phyloP scores from a whole-genome alignment of 2,888 invertebrate species.

The Lasioglossum lativentre region DNA sequence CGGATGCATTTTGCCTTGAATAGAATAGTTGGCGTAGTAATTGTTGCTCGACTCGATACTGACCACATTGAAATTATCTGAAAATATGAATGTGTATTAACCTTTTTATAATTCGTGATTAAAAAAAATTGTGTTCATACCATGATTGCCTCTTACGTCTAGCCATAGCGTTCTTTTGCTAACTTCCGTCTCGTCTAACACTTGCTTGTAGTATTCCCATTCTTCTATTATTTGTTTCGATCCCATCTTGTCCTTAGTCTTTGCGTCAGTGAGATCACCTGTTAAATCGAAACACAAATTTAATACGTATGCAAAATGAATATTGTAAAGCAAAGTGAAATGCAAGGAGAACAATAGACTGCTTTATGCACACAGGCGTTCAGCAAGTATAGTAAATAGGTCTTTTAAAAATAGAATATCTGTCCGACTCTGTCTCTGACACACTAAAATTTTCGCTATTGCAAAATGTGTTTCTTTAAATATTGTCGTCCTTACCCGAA shows the following conservation, averaged over 20 bases:
- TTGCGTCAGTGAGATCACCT: constrained; percentile 95
- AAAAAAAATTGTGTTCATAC: constrained; percentile 84
- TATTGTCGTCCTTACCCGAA: constrained; percentile 87
- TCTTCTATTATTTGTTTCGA: constrained; percentile 93
- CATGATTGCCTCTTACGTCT: constrained; percentile 97
- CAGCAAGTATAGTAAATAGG: not conserved
- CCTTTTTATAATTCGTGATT: not conserved
- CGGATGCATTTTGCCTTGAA: constrained; percentile 89
- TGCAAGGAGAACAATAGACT: not conserved
- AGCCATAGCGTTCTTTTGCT: constrained; percentile 91
- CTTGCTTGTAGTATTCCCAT: constrained; percentile 92
- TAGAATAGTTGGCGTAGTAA: constrained; percentile 91
- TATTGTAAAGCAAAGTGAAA: not conserved
- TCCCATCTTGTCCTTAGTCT: constrained; percentile 91
- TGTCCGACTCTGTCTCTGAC: not conserved
- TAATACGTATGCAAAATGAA: not conserved
- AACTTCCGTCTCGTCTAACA: constrained; percentile 89
- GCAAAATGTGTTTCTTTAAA: not conserved
- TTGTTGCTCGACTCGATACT: constrained; percentile 89
- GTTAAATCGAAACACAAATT: constrained; percentile 11
- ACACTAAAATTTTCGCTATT: not conserved
- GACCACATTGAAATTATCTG: constrained; percentile 95
- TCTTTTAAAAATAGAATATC: not conserved
- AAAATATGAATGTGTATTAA: constrained; percentile 75
- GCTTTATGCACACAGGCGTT: not conserved